Evolutionary conservation across 37 sponge, comb jelly and placozoan species (phyloP), one percentile per base, ranked within the genome.

Genomic region (Haliclona indistincta): DNA sequence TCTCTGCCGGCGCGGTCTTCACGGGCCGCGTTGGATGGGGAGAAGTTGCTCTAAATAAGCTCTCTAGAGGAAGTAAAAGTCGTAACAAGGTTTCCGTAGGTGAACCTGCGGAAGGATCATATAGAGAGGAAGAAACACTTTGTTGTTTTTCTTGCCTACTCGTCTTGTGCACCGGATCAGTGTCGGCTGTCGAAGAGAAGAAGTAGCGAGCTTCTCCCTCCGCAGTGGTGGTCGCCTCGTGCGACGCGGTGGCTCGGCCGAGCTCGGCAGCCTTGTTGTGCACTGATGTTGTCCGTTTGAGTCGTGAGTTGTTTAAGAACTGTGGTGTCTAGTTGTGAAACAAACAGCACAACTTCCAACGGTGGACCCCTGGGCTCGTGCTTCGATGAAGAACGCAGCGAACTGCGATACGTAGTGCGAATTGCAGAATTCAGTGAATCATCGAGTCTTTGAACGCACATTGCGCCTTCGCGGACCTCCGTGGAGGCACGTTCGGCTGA

Each of bases 381-480:
- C 72, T 73, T 86, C 80, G 92, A 91, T 85, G 86, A 91, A 85
- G 86, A 91, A 82, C 83, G 83, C 76, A 82, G 83, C 83, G 68
- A 91, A 67, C 80, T 86, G 84, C 87, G 86, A 91, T 86, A 91
- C 63, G 62, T 86, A 86, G 82, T 91, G 92, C 71, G 92, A 91
- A 91, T 86, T 91, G 92, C 92, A 82, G 87, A 82, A 91, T 82
- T 86, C 84, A 79, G 83, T 86, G 83, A 86, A 86, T 86, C 92
- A 91, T 91, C 92, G 92, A 91, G 75, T 86, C 83, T 86, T 91
- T 76, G 86, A 91, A 91, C 87, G 92, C 92, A 82, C 72, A 86
- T 91, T 70, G 92, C 92, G 83, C 83, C 47, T 69, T 15, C 63
- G 43, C 28, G 17, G 28, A 19, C 19, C n/a, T 47, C 67, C 67